Percentiles rank a stretch among this genome's conserved stretches.
These are phyloP conservation scores for Anas platyrhynchos DNA, from an alignment of 2,113 vertebrate species.

Conservation along the genomic window DNA sequence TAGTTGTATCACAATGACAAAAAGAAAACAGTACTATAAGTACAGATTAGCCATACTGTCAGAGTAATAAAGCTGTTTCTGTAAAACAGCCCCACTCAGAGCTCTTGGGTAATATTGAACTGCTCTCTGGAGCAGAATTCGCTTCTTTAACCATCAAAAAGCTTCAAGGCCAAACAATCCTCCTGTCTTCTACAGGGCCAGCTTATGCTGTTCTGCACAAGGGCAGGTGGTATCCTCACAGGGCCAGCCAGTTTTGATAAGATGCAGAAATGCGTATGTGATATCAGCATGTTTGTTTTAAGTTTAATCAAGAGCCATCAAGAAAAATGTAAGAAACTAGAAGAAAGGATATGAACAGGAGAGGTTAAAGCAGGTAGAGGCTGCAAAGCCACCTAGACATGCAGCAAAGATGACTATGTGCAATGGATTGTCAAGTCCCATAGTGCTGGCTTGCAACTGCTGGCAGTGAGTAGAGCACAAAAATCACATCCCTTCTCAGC, in stretches of 20 bases:
- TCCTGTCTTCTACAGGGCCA: background rate
- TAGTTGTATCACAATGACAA: background rate
- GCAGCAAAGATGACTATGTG: accelerated
- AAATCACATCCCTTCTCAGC: background rate
- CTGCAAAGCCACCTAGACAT: background rate
- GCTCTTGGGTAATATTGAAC: background rate
- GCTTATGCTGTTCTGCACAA: background rate
- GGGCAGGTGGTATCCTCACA: background rate
- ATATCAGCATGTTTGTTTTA: background rate
- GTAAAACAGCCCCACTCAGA: background rate
- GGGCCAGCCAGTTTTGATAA: background rate
- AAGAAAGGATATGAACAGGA: background rate
- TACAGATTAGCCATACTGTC: conserved; percentile 9
- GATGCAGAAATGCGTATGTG: accelerated
- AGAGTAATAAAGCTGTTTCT: conserved; percentile 15
- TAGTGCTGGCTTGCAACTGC: background rate
- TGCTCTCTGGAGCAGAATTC: background rate
- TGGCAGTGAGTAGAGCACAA: accelerated
- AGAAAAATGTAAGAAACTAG: background rate
- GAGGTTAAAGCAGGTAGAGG: background rate
- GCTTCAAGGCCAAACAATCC: background rate
- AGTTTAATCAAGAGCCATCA: background rate
- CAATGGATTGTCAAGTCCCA: background rate
- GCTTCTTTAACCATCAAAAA: background rate
- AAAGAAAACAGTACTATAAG: background rate